These are phyloP conservation scores for Scopus umbretta DNA, from an alignment of 2,113 vertebrate species.

Conservation along the genomic window DNA sequence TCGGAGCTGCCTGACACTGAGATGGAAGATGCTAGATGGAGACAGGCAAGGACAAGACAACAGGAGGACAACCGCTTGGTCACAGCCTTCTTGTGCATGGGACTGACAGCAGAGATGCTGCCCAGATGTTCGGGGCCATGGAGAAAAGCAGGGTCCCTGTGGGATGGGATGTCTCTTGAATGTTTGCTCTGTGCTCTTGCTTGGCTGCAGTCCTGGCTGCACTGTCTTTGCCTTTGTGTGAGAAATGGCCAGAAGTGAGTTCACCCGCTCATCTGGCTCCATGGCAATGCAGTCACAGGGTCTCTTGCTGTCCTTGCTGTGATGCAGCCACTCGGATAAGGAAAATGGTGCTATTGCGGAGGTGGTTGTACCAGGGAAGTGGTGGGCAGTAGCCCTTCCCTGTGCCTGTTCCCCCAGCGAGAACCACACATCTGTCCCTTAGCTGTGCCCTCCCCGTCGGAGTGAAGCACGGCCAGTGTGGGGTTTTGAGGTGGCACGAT, in stretches of 20 bases:
- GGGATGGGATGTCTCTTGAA: neutral
- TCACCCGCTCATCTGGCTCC: neutral
- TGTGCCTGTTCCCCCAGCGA: neutral
- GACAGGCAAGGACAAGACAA: neutral
- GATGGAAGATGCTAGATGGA: rapidly evolving
- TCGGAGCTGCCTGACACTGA: rapidly evolving
- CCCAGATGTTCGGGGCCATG: neutral
- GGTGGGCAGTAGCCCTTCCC: neutral
- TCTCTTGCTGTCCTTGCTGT: neutral
- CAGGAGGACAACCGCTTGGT: rapidly evolving
- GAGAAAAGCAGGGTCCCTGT: neutral
- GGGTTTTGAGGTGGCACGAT: rapidly evolving
- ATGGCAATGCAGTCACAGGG: neutral
- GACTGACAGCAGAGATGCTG: neutral
- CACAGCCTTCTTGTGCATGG: neutral
- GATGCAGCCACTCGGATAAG: neutral
- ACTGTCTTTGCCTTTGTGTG: neutral
- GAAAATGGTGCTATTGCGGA: neutral
- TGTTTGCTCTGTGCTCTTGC: neutral
- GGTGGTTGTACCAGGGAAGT: neutral
- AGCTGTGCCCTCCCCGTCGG: rapidly evolving
- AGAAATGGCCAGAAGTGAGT: neutral
- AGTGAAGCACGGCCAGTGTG: rapidly evolving
- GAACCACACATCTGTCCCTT: rapidly evolving
- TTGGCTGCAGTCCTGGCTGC: neutral